Evolutionary conservation across 1,140 invertebrate genomes (phyloP).

Genomic region (Ceratitis capitata): DNA sequence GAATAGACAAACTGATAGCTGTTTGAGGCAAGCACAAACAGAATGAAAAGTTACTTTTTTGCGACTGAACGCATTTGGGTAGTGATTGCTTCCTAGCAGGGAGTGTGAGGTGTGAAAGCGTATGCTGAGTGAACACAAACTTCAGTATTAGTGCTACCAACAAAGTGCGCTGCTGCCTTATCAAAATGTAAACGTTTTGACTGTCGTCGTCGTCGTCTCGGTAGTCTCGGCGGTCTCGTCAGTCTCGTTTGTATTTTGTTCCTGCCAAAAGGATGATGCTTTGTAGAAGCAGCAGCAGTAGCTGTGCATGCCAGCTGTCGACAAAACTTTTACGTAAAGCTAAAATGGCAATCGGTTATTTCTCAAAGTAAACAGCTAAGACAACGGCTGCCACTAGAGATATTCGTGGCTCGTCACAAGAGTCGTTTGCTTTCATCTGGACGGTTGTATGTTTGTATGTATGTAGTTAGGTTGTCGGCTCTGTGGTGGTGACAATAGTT

Average conservation of each 20-base stretch:
- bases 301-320: background rate
- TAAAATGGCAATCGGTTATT: constrained; percentile 13
- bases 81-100: background rate
- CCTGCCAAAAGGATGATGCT: background rate
- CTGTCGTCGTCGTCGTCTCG: background rate
- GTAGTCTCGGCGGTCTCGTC: background rate
- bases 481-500: background rate
- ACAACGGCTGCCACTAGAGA: background rate
- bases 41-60: background rate
- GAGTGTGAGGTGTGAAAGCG: background rate
- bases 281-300: background rate
- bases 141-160: background rate
- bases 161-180: background rate
- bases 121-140: background rate
- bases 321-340: background rate
- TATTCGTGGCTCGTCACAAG: background rate
- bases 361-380: background rate
- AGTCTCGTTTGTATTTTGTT: background rate
- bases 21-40: background rate
- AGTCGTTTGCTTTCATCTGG: too few species aligned
- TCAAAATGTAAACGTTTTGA: background rate
- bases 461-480: background rate
- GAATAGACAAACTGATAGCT: background rate
- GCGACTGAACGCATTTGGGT: background rate
- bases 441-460: too few species aligned